These are phyloP conservation scores for Lophotis ruficrista DNA, from an alignment of 2,113 vertebrate species.

Conservation along the genomic window DNA sequence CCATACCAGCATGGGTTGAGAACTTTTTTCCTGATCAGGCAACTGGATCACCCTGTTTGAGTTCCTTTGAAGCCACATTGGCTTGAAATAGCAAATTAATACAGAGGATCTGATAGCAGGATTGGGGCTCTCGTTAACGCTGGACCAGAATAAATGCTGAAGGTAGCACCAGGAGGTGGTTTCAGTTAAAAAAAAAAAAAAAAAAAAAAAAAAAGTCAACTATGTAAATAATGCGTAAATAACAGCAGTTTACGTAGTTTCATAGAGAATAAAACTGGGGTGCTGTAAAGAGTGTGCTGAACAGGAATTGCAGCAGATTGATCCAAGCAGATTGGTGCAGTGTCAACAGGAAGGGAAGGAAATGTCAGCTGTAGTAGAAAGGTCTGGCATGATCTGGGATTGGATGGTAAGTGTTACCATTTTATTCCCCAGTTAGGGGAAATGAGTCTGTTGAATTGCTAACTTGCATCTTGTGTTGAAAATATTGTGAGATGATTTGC, in stretches of 20 bases:
- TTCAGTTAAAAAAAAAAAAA: neutral
- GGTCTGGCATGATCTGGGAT: neutral
- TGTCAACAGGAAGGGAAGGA: neutral
- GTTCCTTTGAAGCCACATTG: neutral
- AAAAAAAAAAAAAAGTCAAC: neutral
- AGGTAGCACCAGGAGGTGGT: neutral
- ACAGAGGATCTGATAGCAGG: neutral
- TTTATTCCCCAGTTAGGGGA: neutral
- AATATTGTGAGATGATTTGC: neutral
- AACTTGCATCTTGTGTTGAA: neutral
- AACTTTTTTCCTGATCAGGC: neutral
- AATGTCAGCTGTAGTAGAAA: neutral
- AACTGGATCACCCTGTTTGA: neutral
- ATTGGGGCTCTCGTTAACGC: neutral
- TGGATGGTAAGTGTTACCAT: fast-evolving
- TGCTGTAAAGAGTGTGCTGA: neutral
- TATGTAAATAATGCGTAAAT: neutral
- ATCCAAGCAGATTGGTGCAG: neutral
- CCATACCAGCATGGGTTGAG: neutral
- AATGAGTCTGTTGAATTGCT: neutral
- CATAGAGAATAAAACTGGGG: neutral
- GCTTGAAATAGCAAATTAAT: neutral
- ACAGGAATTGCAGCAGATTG: neutral
- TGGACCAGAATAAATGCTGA: neutral
- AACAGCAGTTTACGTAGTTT: neutral